phyloP scores from a whole-genome alignment of 2,888 invertebrate species.

The Epinotia brunnichana region DNA sequence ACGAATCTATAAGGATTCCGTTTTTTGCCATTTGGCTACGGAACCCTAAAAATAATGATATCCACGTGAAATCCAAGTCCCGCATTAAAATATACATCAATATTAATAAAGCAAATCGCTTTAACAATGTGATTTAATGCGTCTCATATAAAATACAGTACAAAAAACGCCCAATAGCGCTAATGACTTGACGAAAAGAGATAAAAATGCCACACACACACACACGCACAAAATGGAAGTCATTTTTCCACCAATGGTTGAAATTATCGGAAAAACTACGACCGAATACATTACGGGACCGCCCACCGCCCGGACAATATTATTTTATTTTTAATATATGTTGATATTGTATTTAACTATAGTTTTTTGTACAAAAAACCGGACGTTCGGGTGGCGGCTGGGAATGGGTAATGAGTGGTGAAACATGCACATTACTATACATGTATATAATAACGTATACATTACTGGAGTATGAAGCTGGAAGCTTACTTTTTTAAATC shows the following conservation, averaged over 20 bases:
- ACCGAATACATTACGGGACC: slow-evolving; percentile 79
- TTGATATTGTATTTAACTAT: slow-evolving; percentile 42
- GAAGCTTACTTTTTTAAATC: slow-evolving; percentile 16
- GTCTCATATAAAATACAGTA: slow-evolving; percentile 5
- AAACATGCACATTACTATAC: slow-evolving; percentile 14
- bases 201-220: slow-evolving; percentile 58
- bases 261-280: slow-evolving; percentile 82
- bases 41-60: too few species aligned
- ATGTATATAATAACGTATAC: slow-evolving; percentile 15
- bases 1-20: too few species aligned
- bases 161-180: slow-evolving; percentile 11
- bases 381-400: slow-evolving; percentile 19
- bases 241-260: slow-evolving; percentile 82
- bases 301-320: slow-evolving; percentile 58
- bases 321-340: slow-evolving; percentile 73
- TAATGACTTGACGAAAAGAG: slow-evolving; percentile 65
- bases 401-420: slow-evolving; percentile 41
- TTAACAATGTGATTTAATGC: slow-evolving; percentile 13
- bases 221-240: slow-evolving; percentile 70
- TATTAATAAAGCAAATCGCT: slow-evolving; percentile 1
- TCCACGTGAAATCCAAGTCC: neutral
- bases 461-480: slow-evolving; percentile 7
- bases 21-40: too few species aligned
- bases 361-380: slow-evolving; percentile 40
- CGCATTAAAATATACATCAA: neutral